Conservation (phyloP, 2,888 invertebrate species). For the Perithous albicinctus region DNA sequence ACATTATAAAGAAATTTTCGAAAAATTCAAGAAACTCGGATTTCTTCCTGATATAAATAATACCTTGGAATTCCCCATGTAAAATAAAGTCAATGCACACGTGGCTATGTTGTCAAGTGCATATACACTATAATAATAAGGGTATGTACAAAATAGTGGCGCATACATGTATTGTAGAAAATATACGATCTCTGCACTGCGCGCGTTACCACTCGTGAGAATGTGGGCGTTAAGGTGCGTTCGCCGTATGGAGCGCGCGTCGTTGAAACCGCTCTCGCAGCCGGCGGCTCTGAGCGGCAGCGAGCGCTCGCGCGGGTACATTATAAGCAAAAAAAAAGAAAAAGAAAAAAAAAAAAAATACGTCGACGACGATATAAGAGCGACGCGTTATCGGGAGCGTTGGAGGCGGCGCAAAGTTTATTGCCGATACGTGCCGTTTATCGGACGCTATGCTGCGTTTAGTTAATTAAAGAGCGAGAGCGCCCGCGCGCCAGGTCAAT, state of each 20-base stretch:
- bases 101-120: conserved; percentile 25
- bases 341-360: conserved; percentile 62
- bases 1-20: no score
- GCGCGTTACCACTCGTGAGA: conserved; percentile 51
- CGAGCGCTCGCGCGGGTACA: not conserved
- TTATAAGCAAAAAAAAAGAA: no score
- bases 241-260: conserved; percentile 58
- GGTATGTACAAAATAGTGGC: not conserved
- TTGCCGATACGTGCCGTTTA: conserved; percentile 79
- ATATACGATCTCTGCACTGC: conserved; percentile 58
- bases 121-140: conserved; percentile 3
- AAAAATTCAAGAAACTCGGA: no score
- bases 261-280: conserved; percentile 29
- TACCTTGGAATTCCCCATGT: no score
- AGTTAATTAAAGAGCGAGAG: conserved; percentile 79
- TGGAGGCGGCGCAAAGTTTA: conserved; percentile 78
- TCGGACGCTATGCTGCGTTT: conserved; percentile 76
- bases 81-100: not conserved
- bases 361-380: conserved; percentile 65
- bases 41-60: no score
- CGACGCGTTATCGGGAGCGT: conserved; percentile 76
- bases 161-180: conserved; percentile 28
- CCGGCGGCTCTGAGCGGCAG: conserved; percentile 26
- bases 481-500: conserved; percentile 44
- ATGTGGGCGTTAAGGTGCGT: conserved; percentile 79